phyloP scores from a whole-genome alignment of 1,140 invertebrate species.

The Acyrthosiphon pisum region DNA sequence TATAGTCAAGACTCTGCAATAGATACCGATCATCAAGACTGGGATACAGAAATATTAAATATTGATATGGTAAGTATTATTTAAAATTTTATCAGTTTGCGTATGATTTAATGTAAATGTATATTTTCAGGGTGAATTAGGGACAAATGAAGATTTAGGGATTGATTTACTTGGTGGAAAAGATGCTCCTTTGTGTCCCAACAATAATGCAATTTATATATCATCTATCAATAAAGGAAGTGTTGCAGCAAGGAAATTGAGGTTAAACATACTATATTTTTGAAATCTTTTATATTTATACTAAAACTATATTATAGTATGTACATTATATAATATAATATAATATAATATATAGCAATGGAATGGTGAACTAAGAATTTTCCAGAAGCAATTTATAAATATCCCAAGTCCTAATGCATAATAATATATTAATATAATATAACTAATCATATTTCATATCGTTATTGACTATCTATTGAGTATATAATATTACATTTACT shows the following conservation, averaged over 20 bases:
- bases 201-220: conserved; percentile 84
- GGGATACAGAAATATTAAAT: conserved; percentile 77
- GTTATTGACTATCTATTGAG: too few relatives aligned
- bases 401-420: too few relatives aligned
- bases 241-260: conserved; percentile 84
- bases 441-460: too few relatives aligned
- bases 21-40: conserved; percentile 78
- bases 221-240: conserved; percentile 80
- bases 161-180: conserved; percentile 82
- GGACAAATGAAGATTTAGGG: conserved; percentile 77
- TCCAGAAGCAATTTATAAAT: too few relatives aligned
- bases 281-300: background rate
- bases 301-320: background rate
- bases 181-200: conserved; percentile 81
- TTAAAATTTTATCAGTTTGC: background rate
- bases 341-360: too few relatives aligned
- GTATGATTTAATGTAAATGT: background rate
- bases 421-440: too few relatives aligned
- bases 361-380: too few relatives aligned
- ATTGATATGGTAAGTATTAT: conserved; percentile 69
- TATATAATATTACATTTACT: too few relatives aligned
- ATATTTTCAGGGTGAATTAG: conserved; percentile 67
- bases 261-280: conserved; percentile 64
- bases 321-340: too few relatives aligned
- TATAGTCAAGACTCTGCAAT: conserved; percentile 80